A percentile compares a stretch with the other conserved stretches of the same genome.
Evolutionary conservation across 2,888 invertebrate species (phyloP).

Genomic region (Eupithecia tripunctaria): DNA sequence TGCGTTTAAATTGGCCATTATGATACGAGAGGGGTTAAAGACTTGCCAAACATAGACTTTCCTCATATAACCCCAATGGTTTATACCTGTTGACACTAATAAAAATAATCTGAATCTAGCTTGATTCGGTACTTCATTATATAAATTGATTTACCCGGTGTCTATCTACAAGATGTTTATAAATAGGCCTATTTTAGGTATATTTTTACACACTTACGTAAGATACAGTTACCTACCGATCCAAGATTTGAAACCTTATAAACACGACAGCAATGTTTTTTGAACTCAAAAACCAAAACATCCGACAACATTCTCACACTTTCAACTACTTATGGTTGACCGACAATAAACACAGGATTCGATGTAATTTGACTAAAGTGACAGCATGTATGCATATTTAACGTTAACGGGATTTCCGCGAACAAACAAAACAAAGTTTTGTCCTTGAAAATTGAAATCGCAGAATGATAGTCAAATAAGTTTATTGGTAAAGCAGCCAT

Average conservation of each 20-base stretch:
- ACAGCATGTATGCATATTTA: not conserved
- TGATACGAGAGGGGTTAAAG: not conserved
- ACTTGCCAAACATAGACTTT: conserved; percentile 4
- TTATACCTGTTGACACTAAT: not conserved
- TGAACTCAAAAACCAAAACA: conserved; percentile 6
- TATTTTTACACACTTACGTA: not conserved
- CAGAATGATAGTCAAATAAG: not conserved
- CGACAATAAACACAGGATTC: not conserved
- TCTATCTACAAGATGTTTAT: not conserved
- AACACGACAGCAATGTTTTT: conserved; percentile 5
- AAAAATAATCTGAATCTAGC: not conserved
- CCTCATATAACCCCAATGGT: not conserved
- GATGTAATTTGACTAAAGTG: not conserved
- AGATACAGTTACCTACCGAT: not conserved
- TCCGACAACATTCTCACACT: not conserved
- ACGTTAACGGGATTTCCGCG: not conserved
- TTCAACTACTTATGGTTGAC: not conserved
- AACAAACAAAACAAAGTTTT: not conserved
- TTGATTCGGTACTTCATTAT: not conserved
- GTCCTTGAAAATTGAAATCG: not conserved
- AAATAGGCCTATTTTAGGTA: not conserved
- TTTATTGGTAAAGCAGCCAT: not conserved
- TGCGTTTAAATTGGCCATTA: not conserved
- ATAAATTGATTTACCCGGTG: not conserved
- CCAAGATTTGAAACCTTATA: not conserved